Percentiles rank a stretch among this genome's conserved stretches.
Evolutionary conservation across 2,888 invertebrate genomes (phyloP).

Genomic region (Agrochola circellaris): DNA sequence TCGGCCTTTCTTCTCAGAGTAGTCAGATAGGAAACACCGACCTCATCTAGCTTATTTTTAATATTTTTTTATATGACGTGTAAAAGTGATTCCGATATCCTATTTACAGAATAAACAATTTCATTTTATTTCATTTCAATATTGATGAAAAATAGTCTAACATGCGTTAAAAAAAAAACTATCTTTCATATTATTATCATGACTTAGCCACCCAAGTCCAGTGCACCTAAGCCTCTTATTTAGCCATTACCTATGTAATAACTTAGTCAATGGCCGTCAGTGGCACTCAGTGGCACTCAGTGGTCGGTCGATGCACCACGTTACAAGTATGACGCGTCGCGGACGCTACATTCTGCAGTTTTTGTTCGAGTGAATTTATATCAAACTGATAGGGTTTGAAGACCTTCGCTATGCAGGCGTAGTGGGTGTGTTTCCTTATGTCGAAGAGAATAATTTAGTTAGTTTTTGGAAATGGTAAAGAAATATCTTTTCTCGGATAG

Average conservation of each 20-base stretch:
- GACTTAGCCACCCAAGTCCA: conserved; percentile 27
- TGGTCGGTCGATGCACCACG: conserved; percentile 54
- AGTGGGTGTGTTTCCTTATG: conserved; percentile 32
- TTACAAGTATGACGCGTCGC: conserved; percentile 27
- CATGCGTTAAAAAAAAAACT: not conserved
- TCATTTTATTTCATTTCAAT: too few species aligned
- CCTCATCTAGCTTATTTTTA: too few species aligned
- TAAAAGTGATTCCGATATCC: too few species aligned
- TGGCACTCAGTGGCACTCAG: conserved; percentile 25
- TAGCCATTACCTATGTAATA: conserved; percentile 52
- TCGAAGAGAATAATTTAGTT: not conserved
- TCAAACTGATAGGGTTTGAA: conserved; percentile 32
- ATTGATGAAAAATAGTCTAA: not conserved
- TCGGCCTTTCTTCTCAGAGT: too few species aligned
- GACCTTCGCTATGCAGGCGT: conserved; percentile 15
- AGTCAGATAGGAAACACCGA: too few species aligned
- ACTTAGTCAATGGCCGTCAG: conserved; percentile 39
- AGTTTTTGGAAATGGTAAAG: not conserved
- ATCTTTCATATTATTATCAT: not conserved
- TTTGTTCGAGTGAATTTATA: conserved; percentile 45
- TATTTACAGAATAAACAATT: too few species aligned
- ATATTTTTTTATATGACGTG: too few species aligned
- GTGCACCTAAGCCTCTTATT: conserved; percentile 40
- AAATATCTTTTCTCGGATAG: too few species aligned
- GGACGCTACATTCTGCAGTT: conserved; percentile 53